Base-by-base conservation (phyloP, 2,113 vertebrate genomes). In the Neomonachus schauinslandi region DNA sequence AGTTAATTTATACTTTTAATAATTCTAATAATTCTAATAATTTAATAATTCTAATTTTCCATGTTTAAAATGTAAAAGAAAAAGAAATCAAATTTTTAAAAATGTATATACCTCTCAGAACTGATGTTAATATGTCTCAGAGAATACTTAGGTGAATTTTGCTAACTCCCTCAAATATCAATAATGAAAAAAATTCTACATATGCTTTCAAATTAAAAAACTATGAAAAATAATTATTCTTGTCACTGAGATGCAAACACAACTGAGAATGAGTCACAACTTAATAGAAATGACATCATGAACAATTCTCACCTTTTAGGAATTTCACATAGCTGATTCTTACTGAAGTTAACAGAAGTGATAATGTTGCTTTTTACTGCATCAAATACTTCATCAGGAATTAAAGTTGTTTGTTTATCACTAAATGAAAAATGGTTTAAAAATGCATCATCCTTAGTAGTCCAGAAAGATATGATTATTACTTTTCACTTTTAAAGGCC, bases 281-380 rank as follows among this genome's bases (percentile, higher is more conserved):
- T 76, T 77, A 71, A 80, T 16, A 51, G 33, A 90, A 94, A 87
- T 15, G 61, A 10, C 31, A 57, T 59, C 33, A 36, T 26, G 4
- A 92, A 90, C 9, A 85, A 12, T 55, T 15, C 95, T 53, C 99
- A 99, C 99, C 99, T 99, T 3, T 98, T 49, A 16, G 99, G 99
- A 46, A 99, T 77, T 83, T 98, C 98, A 28, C 89, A 98, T 39
- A 99, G 99, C 95, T 99, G 99, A 97, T 99, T 99, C 98, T 99
- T 99, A 99, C 99, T 99, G 98, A 99, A 99, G 98, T 99, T 99
- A 79, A 99, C 79, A 0, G 98, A 99, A 93, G 98, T 77, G 81
- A 99, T 94, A 7, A 97, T 90, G 4, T 97, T 98, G 95, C 79
- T 92, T 39, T 97, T 98, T 80, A 99, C 98, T 2, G 99, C 99